A percentile compares a stretch with the other conserved stretches of the same genome.
Evolutionary conservation across 1,140 invertebrate genomes (phyloP).

Genomic region (Bombus cullumanus): DNA sequence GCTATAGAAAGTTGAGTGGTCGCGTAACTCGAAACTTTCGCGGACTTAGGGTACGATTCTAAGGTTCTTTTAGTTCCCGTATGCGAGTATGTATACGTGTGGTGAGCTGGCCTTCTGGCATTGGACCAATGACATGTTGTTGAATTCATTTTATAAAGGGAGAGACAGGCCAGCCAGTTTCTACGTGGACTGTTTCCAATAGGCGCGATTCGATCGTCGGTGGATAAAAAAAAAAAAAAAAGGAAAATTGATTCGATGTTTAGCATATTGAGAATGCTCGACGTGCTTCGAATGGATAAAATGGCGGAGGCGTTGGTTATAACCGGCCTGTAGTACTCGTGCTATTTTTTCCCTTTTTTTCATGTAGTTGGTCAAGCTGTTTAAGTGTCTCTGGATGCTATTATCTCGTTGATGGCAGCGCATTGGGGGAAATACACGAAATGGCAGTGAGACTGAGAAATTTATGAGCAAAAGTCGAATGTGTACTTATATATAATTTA

Average conservation of each 20-base stretch:
- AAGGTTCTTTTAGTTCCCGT: neutral
- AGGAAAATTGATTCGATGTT: conserved; percentile 24
- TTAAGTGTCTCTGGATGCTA: neutral
- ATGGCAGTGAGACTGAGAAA: neutral
- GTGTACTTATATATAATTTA: conserved; percentile 16
- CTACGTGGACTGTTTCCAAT: conserved; percentile 43
- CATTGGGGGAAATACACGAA: neutral
- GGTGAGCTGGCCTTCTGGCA: conserved; percentile 32
- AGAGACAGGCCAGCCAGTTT: conserved; percentile 7
- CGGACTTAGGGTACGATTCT: conserved; percentile 2
- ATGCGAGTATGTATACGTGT: neutral
- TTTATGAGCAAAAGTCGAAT: neutral
- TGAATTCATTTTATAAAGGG: conserved; percentile 31
- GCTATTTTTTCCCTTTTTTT: neutral
- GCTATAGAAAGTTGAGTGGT: conserved; percentile 43
- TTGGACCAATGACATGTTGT: conserved; percentile 52
- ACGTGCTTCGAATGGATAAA: conserved; percentile 23
- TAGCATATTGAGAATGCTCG: conserved; percentile 27
- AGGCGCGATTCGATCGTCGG: conserved; percentile 8
- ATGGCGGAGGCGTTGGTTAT: neutral
- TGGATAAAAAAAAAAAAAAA: neutral
- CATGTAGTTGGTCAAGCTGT: no score
- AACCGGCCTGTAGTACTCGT: neutral
- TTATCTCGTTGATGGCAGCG: neutral
- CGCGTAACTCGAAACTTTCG: conserved; percentile 49